Evolutionary conservation across 2,888 invertebrate species (phyloP).

Genomic region (Acronicta leporina): DNA sequence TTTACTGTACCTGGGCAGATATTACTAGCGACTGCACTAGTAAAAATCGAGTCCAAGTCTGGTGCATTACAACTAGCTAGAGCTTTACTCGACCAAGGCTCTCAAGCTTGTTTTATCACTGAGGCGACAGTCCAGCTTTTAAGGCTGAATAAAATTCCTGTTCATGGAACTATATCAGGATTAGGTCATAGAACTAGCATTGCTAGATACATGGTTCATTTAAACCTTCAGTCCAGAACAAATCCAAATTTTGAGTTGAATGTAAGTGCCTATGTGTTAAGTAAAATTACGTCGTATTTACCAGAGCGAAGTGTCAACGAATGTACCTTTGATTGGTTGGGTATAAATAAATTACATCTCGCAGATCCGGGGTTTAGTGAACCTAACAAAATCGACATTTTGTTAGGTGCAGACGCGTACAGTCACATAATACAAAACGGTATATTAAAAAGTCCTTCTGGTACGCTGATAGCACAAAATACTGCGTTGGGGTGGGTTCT

Average conservation of each 20-base stretch:
- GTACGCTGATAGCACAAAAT: no score
- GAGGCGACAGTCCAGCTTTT: constrained; percentile 48
- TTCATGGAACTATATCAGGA: constrained; percentile 19
- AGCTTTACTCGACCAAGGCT: constrained; percentile 53
- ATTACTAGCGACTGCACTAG: constrained; percentile 52
- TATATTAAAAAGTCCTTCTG: no score
- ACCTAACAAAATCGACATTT: not conserved
- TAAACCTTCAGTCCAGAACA: not conserved
- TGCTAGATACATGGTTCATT: not conserved
- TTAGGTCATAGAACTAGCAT: not conserved
- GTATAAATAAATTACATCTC: not conserved
- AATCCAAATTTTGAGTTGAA: not conserved
- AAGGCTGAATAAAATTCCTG: constrained; percentile 33
- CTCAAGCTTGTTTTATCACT: constrained; percentile 53
- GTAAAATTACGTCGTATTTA: not conserved
- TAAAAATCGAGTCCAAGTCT: constrained; percentile 11
- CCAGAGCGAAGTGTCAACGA: no score
- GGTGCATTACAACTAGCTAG: no score
- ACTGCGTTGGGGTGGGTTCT: no score
- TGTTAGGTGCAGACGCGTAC: no score
- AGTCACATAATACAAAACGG: no score
- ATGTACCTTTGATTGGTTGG: constrained; percentile 9
- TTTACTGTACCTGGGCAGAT: constrained; percentile 24
- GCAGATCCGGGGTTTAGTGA: constrained; percentile 15
- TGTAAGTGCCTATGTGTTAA: constrained; percentile 1